phyloP scores from a whole-genome alignment of 92 coral and sea anemone genomes.

The Meandrina meandrites region DNA sequence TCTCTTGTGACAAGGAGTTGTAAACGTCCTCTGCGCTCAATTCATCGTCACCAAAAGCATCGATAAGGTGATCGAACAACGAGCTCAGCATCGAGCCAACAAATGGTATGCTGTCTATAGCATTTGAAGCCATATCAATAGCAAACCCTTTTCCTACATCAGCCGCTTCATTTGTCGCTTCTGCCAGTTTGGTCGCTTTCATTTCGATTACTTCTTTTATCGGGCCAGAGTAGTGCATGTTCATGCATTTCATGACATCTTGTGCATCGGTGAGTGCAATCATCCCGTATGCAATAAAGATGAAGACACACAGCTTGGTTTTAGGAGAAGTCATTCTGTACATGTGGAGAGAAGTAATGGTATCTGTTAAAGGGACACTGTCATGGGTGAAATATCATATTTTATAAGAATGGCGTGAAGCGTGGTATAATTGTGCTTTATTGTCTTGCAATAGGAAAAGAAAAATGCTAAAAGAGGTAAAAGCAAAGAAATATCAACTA shows the following conservation, averaged over 20 bases:
- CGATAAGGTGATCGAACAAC: not conserved
- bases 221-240: constrained; percentile 26
- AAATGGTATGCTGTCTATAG: not conserved
- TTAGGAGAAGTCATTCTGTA: not conserved
- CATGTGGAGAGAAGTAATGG: no score
- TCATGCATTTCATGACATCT: not conserved
- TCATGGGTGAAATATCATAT: no score
- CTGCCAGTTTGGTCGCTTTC: constrained; percentile 24
- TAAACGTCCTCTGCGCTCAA: constrained; percentile 3
- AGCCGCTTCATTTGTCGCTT: not conserved
- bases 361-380: no score
- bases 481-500: no score
- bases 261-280: constrained; percentile 11
- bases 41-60: not conserved
- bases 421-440: no score
- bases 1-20: constrained; percentile 6
- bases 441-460: no score
- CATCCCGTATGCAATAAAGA: not conserved
- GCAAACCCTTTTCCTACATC: not conserved
- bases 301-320: not conserved
- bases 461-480: no score
- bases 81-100: constrained; percentile 1
- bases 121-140: not conserved
- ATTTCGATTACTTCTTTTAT: constrained; percentile 9
- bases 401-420: no score